A percentile compares a stretch with the other conserved stretches of the same genome.
Evolutionary conservation across 1,140 invertebrate genomes (phyloP).

Genomic region (Neodiprion lecontei): DNA sequence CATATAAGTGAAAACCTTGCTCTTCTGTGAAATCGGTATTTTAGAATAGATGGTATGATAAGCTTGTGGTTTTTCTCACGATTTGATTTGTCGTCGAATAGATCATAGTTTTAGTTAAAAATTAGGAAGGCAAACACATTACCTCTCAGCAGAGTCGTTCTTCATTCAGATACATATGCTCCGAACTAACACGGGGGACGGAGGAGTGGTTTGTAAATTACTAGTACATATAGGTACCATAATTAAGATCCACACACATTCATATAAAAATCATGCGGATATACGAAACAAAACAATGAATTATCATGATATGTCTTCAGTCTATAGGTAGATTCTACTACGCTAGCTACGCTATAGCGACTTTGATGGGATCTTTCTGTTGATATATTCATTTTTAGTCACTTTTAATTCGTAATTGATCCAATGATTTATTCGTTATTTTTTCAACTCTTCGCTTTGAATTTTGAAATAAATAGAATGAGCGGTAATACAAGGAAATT

Average conservation of each 20-base stretch:
- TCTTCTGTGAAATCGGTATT: no score
- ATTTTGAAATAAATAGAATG: no score
- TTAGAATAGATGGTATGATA: no score
- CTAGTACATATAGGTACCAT: neutral
- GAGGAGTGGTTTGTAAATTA: neutral
- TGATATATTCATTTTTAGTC: no score
- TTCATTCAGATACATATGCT: neutral
- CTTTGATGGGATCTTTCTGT: neutral
- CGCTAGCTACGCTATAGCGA: neutral
- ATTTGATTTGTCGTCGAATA: no score
- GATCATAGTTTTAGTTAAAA: neutral
- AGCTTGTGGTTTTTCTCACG: no score
- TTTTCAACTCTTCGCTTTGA: no score
- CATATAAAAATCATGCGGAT: conserved; percentile 38
- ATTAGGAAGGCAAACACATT: neutral
- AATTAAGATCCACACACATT: neutral
- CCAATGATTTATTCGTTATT: no score
- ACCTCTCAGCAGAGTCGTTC: neutral
- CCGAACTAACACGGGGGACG: neutral
- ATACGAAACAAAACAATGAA: conserved; percentile 48
- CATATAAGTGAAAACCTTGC: no score
- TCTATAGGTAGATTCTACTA: neutral
- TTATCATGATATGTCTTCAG: conserved; percentile 46
- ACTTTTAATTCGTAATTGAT: no score
- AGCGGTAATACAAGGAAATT: no score